These are phyloP conservation scores for Manis pentadactyla DNA, from an alignment of 2,797 vertebrate species.

Conservation along the genomic window DNA sequence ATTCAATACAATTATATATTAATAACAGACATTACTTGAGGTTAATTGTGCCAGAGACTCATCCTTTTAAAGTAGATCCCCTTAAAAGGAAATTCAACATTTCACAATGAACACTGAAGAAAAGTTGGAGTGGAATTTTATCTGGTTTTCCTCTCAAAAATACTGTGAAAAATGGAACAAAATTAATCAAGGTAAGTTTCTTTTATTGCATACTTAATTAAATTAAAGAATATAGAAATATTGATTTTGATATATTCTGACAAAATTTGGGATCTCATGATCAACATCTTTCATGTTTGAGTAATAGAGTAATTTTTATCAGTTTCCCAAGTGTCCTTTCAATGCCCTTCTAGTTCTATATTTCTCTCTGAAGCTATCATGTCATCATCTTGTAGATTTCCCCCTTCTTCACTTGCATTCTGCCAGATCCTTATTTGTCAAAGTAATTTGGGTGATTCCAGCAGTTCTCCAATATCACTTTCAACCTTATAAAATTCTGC, in stretches of 20 bases:
- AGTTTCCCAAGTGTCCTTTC: background rate
- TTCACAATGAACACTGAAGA: background rate
- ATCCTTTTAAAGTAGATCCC: background rate
- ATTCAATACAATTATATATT: background rate
- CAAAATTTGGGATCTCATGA: background rate
- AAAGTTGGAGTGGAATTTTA: constrained; percentile 41
- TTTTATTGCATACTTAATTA: constrained; percentile 29
- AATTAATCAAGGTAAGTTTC: constrained; percentile 20
- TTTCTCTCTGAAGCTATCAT: background rate
- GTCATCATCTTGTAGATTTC: background rate
- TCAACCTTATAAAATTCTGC: background rate
- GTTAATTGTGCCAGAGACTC: background rate
- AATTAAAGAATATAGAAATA: constrained; percentile 32
- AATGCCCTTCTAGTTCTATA: background rate
- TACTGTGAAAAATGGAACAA: constrained; percentile 45
- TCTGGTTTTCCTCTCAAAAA: too few species aligned
- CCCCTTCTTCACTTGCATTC: background rate
- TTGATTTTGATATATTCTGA: background rate
- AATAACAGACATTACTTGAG: background rate
- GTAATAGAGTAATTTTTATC: background rate
- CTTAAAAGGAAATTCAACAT: constrained; percentile 18
- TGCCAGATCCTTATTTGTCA: background rate
- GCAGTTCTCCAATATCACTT: background rate
- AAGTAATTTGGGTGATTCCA: background rate
- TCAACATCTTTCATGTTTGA: background rate